Base-by-base conservation (phyloP, 2,113 vertebrate genomes). In the Furnarius figulus region DNA sequence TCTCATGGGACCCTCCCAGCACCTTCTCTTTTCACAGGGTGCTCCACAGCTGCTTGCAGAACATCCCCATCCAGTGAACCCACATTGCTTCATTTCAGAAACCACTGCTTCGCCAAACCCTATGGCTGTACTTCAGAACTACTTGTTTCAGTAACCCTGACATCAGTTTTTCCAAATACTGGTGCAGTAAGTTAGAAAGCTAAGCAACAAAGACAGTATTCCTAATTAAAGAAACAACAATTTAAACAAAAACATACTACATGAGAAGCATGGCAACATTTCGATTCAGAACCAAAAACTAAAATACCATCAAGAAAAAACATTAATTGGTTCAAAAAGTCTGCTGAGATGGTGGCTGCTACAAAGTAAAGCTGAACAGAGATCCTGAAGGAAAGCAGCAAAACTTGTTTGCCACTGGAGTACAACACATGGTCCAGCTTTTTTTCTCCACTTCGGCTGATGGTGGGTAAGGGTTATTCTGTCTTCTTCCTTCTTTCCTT, bases 101-200 rank as follows among this genome's bases (percentile, higher is more conserved):
- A 55, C 55, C 7, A 7, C 80, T 75, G 85, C 74, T 75, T 28
- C 3, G 2, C 92, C 90, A 70, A 66, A 82, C 63, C 89, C 74
- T 81, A 55, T 5, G 24, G 78, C 76, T 87, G 44, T 15, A n/a
- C 83, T 87, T 71, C 85, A 77, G 31, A 92, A 62, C 55, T 28
- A 76, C 44, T 91, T 85, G 25, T 66, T 91, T 74, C 96, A 90
- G 79, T 52, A 81, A 44, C 71, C 55, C 90, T 95, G 80, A 84
- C 92, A 94, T 72, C 86, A 87, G 33, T 91, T 92, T 84, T 91
- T 91, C 89, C 81, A 67, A 81, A 85, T 53, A 61, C 56, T 80
- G 7, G 6, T 52, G 82, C 91, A 24, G 67, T 49, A 89, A 89
- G 30, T 5, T 72, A 74, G 61, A 81, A 52, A 90, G 47, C 79